Evolutionary conservation across 2,797 vertebrate species (phyloP).

Genomic region (Buceros bicornis): DNA sequence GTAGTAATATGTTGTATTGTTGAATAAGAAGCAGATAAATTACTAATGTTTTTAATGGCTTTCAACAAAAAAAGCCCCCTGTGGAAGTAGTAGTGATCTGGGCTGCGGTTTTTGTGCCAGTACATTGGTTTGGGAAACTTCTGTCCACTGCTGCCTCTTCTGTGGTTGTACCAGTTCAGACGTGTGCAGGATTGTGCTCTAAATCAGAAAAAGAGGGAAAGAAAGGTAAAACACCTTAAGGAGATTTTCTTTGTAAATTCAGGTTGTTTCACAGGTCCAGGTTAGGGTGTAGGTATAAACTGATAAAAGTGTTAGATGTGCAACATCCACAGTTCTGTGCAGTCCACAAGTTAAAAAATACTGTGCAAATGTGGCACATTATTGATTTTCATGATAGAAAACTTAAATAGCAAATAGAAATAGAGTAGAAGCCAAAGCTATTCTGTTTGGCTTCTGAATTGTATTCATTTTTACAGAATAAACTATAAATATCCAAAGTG

Average conservation of each 20-base stretch:
- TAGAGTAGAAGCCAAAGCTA: not conserved
- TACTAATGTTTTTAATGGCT: not conserved
- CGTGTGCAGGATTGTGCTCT: not conserved
- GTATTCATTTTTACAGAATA: slow-evolving; percentile 1
- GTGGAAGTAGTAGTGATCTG: not conserved
- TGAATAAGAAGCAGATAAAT: not conserved
- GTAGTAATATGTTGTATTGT: not conserved
- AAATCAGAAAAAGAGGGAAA: not conserved
- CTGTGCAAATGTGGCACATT: not conserved
- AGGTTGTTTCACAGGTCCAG: not conserved
- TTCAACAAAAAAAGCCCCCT: not conserved
- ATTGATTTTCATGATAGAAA: not conserved
- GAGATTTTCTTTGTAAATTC: not conserved
- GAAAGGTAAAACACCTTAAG: not conserved
- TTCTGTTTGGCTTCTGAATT: not conserved
- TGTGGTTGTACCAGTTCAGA: not conserved
- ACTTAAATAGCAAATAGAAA: not conserved
- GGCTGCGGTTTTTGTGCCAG: not conserved
- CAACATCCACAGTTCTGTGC: not conserved
- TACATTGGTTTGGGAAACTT: not conserved
- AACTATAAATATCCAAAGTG: not conserved
- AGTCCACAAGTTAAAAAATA: not conserved
- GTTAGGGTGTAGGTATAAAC: not conserved
- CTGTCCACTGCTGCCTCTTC: not conserved
- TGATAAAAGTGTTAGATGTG: not conserved